Evolutionary conservation across 2,888 invertebrate genomes (phyloP).

Genomic region (Phyllotreta cruciferae): DNA sequence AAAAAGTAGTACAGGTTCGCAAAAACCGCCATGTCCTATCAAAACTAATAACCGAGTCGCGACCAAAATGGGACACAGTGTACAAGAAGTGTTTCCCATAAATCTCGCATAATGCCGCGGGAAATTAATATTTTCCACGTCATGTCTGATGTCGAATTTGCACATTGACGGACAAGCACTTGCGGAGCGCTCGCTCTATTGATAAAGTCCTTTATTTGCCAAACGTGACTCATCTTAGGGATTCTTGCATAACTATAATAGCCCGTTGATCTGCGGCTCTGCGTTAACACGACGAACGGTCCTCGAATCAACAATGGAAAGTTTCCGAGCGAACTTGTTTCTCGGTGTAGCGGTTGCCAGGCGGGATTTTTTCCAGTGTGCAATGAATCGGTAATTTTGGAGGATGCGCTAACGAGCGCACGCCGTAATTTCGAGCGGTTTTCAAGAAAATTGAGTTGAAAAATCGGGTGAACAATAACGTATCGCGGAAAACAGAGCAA

Average conservation of each 20-base stretch:
- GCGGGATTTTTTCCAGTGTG: no score
- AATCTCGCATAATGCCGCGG: background rate
- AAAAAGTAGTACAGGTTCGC: no score
- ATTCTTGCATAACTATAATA: constrained; percentile 28
- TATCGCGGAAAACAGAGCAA: no score
- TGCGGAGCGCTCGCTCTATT: constrained; percentile 22
- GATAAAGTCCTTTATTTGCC: constrained; percentile 29
- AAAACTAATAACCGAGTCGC: no score
- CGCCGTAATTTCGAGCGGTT: no score
- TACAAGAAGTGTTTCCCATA: background rate
- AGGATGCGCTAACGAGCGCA: no score
- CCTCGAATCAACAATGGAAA: constrained; percentile 1
- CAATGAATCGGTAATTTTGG: no score
- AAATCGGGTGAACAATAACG: no score
- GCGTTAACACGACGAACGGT: background rate
- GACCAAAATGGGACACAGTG: no score
- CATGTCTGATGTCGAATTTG: constrained; percentile 29
- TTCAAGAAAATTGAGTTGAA: no score
- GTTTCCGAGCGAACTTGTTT: background rate
- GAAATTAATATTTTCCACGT: constrained; percentile 30
- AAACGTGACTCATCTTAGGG: constrained; percentile 29
- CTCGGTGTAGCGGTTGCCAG: no score
- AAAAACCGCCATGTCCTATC: no score
- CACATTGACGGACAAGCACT: constrained; percentile 26
- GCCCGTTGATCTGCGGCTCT: constrained; percentile 16